phyloP scores from a whole-genome alignment of 2,113 vertebrate genomes.

The Orientallactaga bullata region DNA sequence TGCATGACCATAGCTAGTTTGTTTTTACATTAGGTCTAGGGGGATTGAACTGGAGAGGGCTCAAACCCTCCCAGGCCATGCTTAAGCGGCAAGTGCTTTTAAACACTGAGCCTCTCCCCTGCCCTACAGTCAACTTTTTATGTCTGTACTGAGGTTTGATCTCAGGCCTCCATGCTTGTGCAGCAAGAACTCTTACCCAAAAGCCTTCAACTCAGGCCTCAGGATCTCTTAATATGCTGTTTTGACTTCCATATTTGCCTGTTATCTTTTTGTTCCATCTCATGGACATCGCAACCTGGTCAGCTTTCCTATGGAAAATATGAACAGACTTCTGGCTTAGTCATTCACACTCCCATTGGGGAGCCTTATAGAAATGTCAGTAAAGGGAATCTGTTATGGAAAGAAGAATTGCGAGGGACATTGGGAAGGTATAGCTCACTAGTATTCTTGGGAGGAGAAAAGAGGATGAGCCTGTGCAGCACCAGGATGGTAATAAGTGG shows the following conservation, averaged over 20 bases:
- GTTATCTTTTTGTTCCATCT: not conserved
- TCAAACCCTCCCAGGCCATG: too few species aligned
- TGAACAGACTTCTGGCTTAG: not conserved
- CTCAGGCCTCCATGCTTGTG: too few species aligned
- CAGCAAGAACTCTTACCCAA: too few species aligned
- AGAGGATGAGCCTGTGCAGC: not conserved
- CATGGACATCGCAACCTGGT: not conserved
- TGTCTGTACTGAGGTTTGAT: too few species aligned
- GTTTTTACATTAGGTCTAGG: too few species aligned
- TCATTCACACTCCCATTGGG: not conserved
- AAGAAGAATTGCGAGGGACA: not conserved
- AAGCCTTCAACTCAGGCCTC: too few species aligned
- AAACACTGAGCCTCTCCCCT: too few species aligned
- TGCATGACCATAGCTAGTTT: too few species aligned
- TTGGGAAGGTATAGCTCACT: not conserved
- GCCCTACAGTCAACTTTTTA: too few species aligned
- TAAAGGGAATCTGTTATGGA: not conserved
- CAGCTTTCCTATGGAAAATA: conserved; percentile 11
- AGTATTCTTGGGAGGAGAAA: not conserved
- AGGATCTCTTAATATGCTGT: too few species aligned
- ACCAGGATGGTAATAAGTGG: not conserved
- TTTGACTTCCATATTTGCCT: not conserved
- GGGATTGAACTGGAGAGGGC: too few species aligned
- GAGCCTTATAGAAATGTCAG: not conserved
- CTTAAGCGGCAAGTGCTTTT: too few species aligned